Evolutionary conservation across 2,888 invertebrate genomes (phyloP), one percentile per base, ranked within the genome.

Genomic region (Mythimna lalbum): DNA sequence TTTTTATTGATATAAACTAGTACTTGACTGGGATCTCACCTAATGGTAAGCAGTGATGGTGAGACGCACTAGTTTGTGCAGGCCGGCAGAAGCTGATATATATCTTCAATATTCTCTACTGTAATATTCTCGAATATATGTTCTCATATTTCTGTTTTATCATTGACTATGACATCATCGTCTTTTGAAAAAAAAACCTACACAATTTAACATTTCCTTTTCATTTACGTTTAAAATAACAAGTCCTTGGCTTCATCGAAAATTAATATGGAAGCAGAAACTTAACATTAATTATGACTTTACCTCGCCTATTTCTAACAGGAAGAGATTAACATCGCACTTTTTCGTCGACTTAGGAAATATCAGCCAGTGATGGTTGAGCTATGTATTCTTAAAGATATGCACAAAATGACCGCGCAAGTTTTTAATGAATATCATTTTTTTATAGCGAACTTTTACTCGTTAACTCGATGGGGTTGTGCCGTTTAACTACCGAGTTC

Each of bases 291-390:
- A 82, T 84, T 78, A 82, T 82, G 50, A 70, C 63, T 69, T 68
- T 61, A 72, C 76, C 68, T 80, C 67, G 70, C 27, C 53, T 68
- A 69, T 68, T 75, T 79, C 69, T 81, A 73, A 68, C 74, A 86
- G 81, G 83, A 83, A 86, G 78, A 78, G 71, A 80, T 81, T 82
- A 76, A 66, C 66, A 63, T 70, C 43, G 52, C 68, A 72, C 75
- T 81, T 78, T 76, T 81, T 63, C 81, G 73, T 61, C 36, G 69
- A 60, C 62, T 71, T 52, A 43, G 69, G 31, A 69, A 84, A 72
- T 65, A 59, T 9, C 50, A 50, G 50, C 85, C 67, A 85, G 0
- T 66, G 5, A 17, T 50, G 33, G 9, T 62, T 73, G 84, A 68
- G 0, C 84, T 70, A 50, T 67, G 27, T 12, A 27, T 49, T 66